Evolutionary conservation across 2,113 vertebrate species (phyloP), one percentile per base, ranked within the genome.

Genomic region (Paramisgurnus dabryanus): DNA sequence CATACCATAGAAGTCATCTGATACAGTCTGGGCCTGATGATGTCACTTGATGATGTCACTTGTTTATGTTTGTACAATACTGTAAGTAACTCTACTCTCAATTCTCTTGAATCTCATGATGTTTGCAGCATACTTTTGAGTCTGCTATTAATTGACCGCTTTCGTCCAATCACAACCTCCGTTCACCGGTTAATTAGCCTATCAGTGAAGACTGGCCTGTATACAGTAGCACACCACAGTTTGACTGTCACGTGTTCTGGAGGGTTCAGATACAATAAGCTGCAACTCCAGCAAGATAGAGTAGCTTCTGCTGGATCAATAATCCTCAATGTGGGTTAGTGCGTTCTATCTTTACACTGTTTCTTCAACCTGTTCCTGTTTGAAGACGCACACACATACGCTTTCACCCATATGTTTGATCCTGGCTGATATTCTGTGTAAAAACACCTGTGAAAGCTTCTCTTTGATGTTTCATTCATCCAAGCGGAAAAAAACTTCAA

Each of bases 401-500:
- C 66, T 18, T 34, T 6, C 13, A 4, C 6, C 13, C 64, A 17
- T 68, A 27, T 49, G 67, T 49, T 68, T 68, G 45, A 68, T 50
- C 67, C 12, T 2, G 6, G 57, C 72, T 47, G 72, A 63, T 45
- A 61, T 15, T 60, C 53, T 43, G 69, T 39, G 15, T 40, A 71
- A 71, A 55, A 39, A 6, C 13, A 17, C 27, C 50, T 41, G 50
- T 57, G 69, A 71, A 57, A 40, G 69, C 13, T 12, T 43, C 10
- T 6, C 43, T 75, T 63, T 75, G 58, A 75, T 49, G 41, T 47
- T 63, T 75, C 58, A 75, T 75, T 75, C 58, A 75, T 75, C 41
- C 11, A 8, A 34, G 4, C 34, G 58, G 12, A 63, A 73, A 17
- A 75, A 45, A n/a, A n/a, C 15, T 12, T 63, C 12, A 10, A 34